Conservation (phyloP, 2,797 vertebrate genomes). For the Gymnothorax javanicus region DNA sequence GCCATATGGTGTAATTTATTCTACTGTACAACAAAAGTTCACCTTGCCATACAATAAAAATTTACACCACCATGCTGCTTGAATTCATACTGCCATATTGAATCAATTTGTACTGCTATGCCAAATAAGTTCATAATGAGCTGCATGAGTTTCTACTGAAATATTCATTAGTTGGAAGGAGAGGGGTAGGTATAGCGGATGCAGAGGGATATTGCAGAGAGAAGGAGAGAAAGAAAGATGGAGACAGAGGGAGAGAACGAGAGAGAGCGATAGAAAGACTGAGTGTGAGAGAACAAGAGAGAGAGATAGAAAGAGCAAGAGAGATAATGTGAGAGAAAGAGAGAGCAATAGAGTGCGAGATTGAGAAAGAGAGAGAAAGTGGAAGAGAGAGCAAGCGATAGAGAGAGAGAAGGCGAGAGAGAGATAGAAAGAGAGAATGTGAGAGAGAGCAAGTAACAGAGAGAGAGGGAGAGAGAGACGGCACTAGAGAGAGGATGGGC, state of each 20-base stretch:
- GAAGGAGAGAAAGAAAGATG: constrained; percentile 27
- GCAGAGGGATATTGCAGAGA: background rate
- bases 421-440: constrained; percentile 38
- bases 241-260: background rate
- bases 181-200: constrained; percentile 4
- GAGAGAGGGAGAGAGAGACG: background rate
- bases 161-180: background rate
- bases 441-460: background rate
- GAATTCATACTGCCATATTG: no score
- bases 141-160: no score
- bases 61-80: no score
- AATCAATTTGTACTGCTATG: no score
- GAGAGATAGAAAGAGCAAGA: background rate
- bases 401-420: constrained; percentile 35
- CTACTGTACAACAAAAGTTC: no score
- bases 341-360: no score
- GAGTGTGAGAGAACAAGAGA: background rate
- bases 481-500: background rate
- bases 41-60: no score
- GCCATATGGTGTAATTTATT: no score
- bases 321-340: no score
- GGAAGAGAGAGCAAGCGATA: background rate
- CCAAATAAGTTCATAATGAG: no score
- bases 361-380: constrained; percentile 10
- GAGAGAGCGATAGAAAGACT: background rate